Conservation (phyloP, 2,888 invertebrate species). For the Amaurobius ferox region DNA sequence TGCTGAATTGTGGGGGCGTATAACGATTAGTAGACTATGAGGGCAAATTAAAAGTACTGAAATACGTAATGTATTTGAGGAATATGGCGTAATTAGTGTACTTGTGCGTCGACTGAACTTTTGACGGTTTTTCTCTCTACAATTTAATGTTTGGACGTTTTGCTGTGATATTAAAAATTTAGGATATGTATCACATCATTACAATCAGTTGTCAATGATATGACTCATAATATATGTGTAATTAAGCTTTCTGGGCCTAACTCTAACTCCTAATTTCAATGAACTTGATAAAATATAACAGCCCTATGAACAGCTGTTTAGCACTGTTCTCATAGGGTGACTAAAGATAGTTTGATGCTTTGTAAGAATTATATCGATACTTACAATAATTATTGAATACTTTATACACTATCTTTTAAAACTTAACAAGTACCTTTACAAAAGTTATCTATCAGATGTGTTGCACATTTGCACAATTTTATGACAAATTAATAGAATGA, state of each 20-base stretch:
- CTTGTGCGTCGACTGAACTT: constrained; percentile 67
- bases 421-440: constrained; percentile 46
- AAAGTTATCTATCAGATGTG: constrained; percentile 42
- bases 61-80: constrained; percentile 24
- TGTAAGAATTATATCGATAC: constrained; percentile 44
- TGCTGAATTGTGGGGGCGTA: no score
- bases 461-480: constrained; percentile 3
- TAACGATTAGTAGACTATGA: no score
- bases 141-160: constrained; percentile 66
- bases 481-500: neutral
- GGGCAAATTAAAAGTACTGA: neutral
- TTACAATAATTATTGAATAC: constrained; percentile 38
- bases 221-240: constrained; percentile 63
- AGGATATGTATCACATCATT: constrained; percentile 71
- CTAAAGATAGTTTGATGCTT: constrained; percentile 55
- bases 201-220: constrained; percentile 68
- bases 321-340: constrained; percentile 26
- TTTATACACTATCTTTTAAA: constrained; percentile 60
- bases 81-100: constrained; percentile 51
- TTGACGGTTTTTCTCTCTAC: constrained; percentile 49
- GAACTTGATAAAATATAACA: constrained; percentile 59
- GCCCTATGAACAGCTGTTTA: constrained; percentile 20
- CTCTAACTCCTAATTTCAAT: constrained; percentile 60
- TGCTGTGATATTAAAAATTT: constrained; percentile 70
- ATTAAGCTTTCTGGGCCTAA: constrained; percentile 52